Evolutionary conservation across 2,888 invertebrate genomes (phyloP), one percentile per base, ranked within the genome.

Genomic region (Ptychoptera contaminata): DNA sequence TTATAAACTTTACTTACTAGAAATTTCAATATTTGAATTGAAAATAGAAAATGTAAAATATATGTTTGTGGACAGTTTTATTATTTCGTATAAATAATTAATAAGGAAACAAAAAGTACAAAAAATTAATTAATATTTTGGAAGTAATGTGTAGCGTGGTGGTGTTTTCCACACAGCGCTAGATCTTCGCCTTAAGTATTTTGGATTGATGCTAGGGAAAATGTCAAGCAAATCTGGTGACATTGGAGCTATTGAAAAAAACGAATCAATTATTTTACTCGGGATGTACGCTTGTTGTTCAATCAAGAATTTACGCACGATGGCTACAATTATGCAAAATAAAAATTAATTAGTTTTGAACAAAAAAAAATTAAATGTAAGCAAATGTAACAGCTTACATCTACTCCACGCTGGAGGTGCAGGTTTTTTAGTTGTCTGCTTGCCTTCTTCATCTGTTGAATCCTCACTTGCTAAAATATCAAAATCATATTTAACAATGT

Each of bases 131-230:
- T 54, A 64, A 52, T 65, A 62, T 52, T 65, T 65, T 37, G 63
- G 60, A 56, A 76, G 62, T 55, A 73, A 67, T 2, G 75, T 73
- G 57, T 72, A 76, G 37, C 75, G 63, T 2, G 81, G 81, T 39
- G 82, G 80, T 9, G 78, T 77, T 51, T 76, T 72, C 84, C 84
- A 84, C 44, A 78, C 70, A 37, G 79, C 82, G 54, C 81, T 81
- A 1, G 82, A 83, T 35, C 80, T 81, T 37, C 83, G 70, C 59
- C 77, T 76, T 54, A 82, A 66, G 36, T 72, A 68, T 40, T 67
- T 67, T 41, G 74, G 71, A 60, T 79, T 77, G 50, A 82, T 79
- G 48, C 65, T 63, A 34, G 77, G 75, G 68, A 84, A 84, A 40
- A 84, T 72, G 48, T 72, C 71, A 45, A 69, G 63, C 48, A 84